Base-by-base conservation (phyloP, 2,113 vertebrate genomes). In the Turdus rufiventris region DNA sequence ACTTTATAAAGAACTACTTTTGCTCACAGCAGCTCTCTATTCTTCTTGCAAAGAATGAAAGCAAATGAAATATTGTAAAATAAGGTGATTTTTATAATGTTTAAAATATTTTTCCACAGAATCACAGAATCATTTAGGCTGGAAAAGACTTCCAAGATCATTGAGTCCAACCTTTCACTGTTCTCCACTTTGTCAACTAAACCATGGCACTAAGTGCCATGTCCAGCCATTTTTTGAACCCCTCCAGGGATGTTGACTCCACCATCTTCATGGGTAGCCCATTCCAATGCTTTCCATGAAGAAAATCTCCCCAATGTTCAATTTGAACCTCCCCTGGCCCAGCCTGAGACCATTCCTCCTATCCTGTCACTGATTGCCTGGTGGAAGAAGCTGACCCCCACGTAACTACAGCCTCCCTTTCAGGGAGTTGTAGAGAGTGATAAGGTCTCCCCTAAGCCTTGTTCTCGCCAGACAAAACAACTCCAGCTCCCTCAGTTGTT, bases 151-250 rank as follows among this genome's bases (percentile, higher is more conserved):
- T 54, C 25, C 29, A 61, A 61, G 38, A 54, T 34, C n/a, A 67
- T 15, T 0, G 1, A 68, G n/a, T 40, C 9, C 24, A 75, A 61
- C 40, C 24, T 61, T 18, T 61, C 40, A 31, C 38, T 1, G 0
- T 61, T 18, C 40, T 47, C 29, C 5, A 74, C n/a, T 17, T 20
- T 31, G 17, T 29, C 24, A 53, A 40, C 17, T 40, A 61, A 51
- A n/a, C 29, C 38, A 34, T 8, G 17, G 24, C 24, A 75, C 5
- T 9, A 73, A 60, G 38, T 25, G n/a, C 68, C 38, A 18, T 3
- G 15, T 53, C n/a, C 47, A 58, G 24, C 23, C 16, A 47, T 47
- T 82, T 67, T 53, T 31, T 67, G 24, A 89, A 60, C 14, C 18
- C n/a, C 28, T n/a, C 10, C 53, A 66, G 16, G 33, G 8, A 82